phyloP scores from a whole-genome alignment of 2,113 vertebrate species.

The Riparia riparia region DNA sequence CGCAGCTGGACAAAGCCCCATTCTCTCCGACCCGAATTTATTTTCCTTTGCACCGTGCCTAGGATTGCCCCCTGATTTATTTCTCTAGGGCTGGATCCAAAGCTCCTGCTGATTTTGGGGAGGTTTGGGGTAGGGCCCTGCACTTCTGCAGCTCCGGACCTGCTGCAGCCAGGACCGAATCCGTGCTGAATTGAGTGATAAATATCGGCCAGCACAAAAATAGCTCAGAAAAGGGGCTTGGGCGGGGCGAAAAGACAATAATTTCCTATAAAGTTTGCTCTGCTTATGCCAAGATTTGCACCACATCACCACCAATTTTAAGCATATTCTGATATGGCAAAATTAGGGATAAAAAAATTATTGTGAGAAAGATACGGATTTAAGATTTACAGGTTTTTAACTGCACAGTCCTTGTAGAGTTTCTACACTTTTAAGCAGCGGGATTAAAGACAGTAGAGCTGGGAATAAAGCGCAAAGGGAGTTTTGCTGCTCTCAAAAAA shows the following conservation, averaged over 20 bases:
- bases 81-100: conserved; percentile 15
- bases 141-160: background rate
- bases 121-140: background rate
- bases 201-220: background rate
- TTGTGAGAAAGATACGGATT: background rate
- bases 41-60: background rate
- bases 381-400: background rate
- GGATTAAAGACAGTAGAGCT: background rate
- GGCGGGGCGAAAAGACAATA: accelerated
- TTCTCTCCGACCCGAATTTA: background rate
- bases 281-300: background rate
- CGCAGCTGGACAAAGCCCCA: conserved; percentile 46
- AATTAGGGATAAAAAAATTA: background rate
- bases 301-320: background rate
- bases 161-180: background rate
- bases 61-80: background rate
- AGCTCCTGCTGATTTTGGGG: background rate
- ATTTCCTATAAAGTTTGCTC: background rate
- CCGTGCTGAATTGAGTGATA: background rate
- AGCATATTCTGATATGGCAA: background rate
- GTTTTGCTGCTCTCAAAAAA: background rate
- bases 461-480: background rate
- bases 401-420: background rate
- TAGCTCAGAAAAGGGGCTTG: background rate
- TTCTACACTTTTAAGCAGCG: background rate